Evolutionary conservation across 2,113 vertebrate genomes (phyloP).

Genomic region (Willisornis vidua): DNA sequence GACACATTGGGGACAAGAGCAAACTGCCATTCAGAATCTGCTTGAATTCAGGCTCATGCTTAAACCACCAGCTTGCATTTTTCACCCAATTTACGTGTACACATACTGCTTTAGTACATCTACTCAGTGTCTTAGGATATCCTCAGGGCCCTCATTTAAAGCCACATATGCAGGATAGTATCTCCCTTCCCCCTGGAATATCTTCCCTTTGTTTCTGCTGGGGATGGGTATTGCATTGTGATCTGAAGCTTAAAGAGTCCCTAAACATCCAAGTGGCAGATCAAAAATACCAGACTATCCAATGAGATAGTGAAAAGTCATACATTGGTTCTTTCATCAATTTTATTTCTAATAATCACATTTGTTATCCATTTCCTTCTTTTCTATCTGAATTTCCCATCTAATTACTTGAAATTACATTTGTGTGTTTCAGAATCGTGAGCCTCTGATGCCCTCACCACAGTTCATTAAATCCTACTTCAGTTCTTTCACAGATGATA

Average conservation of each 20-base stretch:
- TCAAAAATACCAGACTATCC: not conserved
- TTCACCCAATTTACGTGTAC: not conserved
- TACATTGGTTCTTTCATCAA: not conserved
- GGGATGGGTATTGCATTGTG: not conserved
- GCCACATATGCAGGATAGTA: not conserved
- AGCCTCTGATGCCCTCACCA: conserved; percentile 98
- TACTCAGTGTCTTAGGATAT: not conserved
- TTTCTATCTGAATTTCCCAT: not conserved
- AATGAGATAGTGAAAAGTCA: not conserved
- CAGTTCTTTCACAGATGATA: conserved; percentile 98
- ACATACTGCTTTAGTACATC: too few relatives aligned
- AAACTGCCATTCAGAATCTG: not conserved
- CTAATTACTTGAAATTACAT: not conserved
- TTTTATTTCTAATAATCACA: not conserved
- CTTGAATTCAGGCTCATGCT: not conserved
- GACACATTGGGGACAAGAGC: not conserved
- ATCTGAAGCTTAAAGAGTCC: not conserved
- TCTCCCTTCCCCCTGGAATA: not conserved
- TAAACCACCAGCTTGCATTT: not conserved
- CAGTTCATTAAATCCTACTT: conserved; percentile 99
- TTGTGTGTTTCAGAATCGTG: conserved; percentile 87
- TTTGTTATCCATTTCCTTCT: not conserved
- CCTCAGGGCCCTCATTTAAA: not conserved
- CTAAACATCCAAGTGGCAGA: not conserved
- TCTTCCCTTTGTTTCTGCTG: not conserved